Evolutionary conservation across 1,140 invertebrate genomes (phyloP).

Genomic region (Helicoverpa armigera): DNA sequence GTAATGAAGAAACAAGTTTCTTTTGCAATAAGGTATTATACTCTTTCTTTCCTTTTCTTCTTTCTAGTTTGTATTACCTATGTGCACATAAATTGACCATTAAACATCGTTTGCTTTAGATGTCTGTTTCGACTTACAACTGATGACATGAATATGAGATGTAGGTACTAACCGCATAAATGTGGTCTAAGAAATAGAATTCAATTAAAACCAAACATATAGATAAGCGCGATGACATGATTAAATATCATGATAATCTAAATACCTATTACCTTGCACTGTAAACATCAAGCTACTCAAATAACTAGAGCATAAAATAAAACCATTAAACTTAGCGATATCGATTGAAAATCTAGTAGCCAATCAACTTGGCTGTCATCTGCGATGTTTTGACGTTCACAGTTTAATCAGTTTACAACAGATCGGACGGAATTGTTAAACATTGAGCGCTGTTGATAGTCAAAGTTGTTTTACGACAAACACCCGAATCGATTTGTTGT

Average conservation of each 20-base stretch:
- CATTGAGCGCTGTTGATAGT: slow-evolving; percentile 30
- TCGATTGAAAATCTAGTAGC: background rate
- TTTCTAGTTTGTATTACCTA: no score
- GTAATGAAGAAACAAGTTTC: no score
- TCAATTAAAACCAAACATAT: background rate
- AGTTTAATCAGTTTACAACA: slow-evolving; percentile 35
- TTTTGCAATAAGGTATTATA: no score
- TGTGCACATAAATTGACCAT: no score
- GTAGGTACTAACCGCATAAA: background rate
- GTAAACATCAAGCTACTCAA: background rate
- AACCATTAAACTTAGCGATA: background rate
- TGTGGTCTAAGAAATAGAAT: background rate
- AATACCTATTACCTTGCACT: no score
- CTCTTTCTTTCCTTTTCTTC: no score
- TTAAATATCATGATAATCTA: no score
- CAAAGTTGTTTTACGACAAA: slow-evolving; percentile 38
- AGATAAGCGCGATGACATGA: no score
- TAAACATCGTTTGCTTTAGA: no score
- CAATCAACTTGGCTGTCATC: slow-evolving; percentile 2
- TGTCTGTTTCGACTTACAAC: no score
- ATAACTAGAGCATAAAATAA: background rate
- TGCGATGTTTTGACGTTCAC: slow-evolving; percentile 8
- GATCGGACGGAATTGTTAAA: slow-evolving; percentile 31
- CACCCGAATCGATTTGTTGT: slow-evolving; percentile 17
- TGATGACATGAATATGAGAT: no score